These are phyloP conservation scores for Halocynthia aurantium DNA, from an alignment of 23 tunicate species.

Conservation along the genomic window DNA sequence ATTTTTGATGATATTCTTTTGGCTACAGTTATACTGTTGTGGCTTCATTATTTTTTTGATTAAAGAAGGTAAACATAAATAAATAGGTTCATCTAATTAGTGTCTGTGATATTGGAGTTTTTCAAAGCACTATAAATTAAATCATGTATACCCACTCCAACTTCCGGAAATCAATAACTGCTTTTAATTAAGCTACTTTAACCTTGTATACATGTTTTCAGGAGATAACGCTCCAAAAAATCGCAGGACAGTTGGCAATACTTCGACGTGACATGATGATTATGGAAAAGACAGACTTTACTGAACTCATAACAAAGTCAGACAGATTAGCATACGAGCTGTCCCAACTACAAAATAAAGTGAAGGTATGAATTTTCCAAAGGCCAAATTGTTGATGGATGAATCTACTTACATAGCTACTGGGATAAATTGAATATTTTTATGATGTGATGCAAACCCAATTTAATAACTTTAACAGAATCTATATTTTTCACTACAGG, in stretches of 20 bases:
- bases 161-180: no score
- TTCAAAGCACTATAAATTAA: no score
- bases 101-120: no score
- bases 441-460: not conserved
- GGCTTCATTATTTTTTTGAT: no score
- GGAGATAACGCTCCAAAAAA: conserved; percentile 20
- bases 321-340: conserved; percentile 22
- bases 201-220: not conserved
- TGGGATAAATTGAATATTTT: not conserved
- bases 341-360: not conserved
- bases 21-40: no score
- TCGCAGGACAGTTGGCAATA: conserved; percentile 26
- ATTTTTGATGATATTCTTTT: no score
- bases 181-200: no score
- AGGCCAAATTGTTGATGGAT: not conserved
- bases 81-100: no score
- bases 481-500: conserved; percentile 7
- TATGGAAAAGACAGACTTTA: conserved; percentile 23
- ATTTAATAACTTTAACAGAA: not conserved
- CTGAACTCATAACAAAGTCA: conserved; percentile 16
- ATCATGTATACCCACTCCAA: not conserved
- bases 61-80: no score
- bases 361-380: conserved; percentile 2
- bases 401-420: not conserved
- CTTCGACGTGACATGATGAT: conserved; percentile 25